These are phyloP conservation scores for Caenorhabditis parvicauda DNA, from an alignment of 2,888 invertebrate species.

Conservation along the genomic window DNA sequence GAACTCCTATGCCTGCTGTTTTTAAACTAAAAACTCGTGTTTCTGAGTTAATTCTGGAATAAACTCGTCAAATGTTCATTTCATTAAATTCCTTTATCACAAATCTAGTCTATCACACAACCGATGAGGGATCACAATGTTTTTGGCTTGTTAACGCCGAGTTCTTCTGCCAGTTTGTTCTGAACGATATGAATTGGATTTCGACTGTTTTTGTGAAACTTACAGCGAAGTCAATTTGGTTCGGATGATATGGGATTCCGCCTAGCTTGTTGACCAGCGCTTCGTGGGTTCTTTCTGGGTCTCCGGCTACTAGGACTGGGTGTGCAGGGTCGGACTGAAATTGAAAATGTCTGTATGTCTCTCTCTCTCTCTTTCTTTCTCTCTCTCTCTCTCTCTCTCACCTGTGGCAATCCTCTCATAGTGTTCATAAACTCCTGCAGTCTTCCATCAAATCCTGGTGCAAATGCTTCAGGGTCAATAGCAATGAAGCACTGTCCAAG, in stretches of 20 bases:
- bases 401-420: slow-evolving; percentile 43
- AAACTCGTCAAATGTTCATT: no score
- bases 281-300: slow-evolving; percentile 51
- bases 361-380: slow-evolving; percentile 17
- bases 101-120: no score
- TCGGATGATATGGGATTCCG: slow-evolving; percentile 58
- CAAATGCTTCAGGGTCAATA: slow-evolving; percentile 54
- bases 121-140: no score
- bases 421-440: slow-evolving; percentile 54
- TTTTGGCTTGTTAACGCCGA: slow-evolving; percentile 25
- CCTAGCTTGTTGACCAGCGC: slow-evolving; percentile 44
- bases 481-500: slow-evolving; percentile 58
- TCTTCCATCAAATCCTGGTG: slow-evolving; percentile 51
- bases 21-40: no score
- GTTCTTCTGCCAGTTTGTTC: slow-evolving; percentile 38
- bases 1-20: no score
- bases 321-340: slow-evolving; percentile 35
- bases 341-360: background rate
- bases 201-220: background rate
- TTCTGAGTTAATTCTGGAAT: no score
- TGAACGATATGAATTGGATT: slow-evolving; percentile 18
- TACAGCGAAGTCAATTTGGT: slow-evolving; percentile 44
- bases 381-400: slow-evolving; percentile 5
- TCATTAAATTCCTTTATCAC: no score
- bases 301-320: slow-evolving; percentile 53